A percentile compares a stretch with the other conserved stretches of the same genome.
phyloP scores from a whole-genome alignment of 1,140 invertebrate species.

The Bombus polaris region DNA sequence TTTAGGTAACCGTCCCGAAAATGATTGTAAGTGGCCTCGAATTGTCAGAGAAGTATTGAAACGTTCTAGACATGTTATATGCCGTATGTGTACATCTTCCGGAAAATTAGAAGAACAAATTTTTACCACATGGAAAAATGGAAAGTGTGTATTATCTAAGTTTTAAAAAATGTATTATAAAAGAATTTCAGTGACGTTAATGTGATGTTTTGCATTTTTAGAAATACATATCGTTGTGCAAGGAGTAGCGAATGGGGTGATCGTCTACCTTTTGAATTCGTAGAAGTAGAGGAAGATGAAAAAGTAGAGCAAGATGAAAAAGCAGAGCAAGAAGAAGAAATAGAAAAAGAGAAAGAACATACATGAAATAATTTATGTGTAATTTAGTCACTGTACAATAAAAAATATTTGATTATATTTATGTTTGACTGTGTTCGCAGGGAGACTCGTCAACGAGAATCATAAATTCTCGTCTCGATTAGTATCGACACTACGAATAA shows the following conservation, averaged over 20 bases:
- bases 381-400: neutral
- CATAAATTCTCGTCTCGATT: no score
- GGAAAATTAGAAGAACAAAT: conserved; percentile 91
- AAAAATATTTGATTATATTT: neutral
- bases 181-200: conserved; percentile 11
- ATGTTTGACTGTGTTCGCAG: no score
- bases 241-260: conserved; percentile 89
- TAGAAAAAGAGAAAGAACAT: neutral
- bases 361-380: conserved; percentile 7
- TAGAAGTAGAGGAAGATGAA: neutral
- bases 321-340: conserved; percentile 5
- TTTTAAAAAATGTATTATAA: conserved; percentile 46
- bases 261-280: conserved; percentile 83
- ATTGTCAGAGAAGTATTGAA: conserved; percentile 87
- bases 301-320: conserved; percentile 20
- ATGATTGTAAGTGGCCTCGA: conserved; percentile 88
- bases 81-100: conserved; percentile 89
- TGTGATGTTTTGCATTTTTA: conserved; percentile 71
- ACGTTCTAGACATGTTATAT: conserved; percentile 88
- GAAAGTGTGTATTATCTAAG: conserved; percentile 83
- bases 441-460: no score
- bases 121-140: conserved; percentile 89
- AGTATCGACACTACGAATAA: no score
- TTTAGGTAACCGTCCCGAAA: conserved; percentile 78
- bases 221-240: conserved; percentile 87